A percentile compares a stretch with the other conserved stretches of the same genome.
phyloP scores from a whole-genome alignment of 2,113 vertebrate genomes.

The Bubo bubo region DNA sequence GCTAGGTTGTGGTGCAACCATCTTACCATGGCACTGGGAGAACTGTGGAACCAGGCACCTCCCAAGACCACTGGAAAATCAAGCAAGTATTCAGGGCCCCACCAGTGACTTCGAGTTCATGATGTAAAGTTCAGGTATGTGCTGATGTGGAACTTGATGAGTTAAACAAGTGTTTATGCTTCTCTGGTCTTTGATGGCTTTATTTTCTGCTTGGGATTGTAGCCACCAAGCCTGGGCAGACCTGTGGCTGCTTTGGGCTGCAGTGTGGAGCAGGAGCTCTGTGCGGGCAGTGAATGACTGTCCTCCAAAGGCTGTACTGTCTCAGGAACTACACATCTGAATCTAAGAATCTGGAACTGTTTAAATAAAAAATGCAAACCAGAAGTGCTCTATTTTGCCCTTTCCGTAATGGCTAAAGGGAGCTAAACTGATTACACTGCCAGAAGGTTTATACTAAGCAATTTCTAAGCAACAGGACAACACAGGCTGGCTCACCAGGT shows the following conservation, averaged over 20 bases:
- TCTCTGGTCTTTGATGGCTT: background rate
- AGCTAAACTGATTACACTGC: background rate
- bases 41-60: background rate
- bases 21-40: background rate
- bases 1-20: background rate
- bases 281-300: rapidly evolving
- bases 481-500: background rate
- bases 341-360: background rate
- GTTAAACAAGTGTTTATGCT: background rate
- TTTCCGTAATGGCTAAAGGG: background rate
- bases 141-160: background rate
- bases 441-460: background rate
- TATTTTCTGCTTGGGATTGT: background rate
- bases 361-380: background rate
- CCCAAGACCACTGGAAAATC: background rate
- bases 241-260: background rate
- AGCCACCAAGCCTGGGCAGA: background rate
- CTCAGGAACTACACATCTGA: background rate
- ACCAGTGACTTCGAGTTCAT: background rate
- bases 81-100: background rate
- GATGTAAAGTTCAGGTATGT: rapidly evolving
- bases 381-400: background rate
- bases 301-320: background rate
- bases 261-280: background rate
- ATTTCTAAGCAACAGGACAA: background rate